Conservation (phyloP, 30 jellyfish, hydroid and myxozoan genomes). For the Catostylus mosaicus region DNA sequence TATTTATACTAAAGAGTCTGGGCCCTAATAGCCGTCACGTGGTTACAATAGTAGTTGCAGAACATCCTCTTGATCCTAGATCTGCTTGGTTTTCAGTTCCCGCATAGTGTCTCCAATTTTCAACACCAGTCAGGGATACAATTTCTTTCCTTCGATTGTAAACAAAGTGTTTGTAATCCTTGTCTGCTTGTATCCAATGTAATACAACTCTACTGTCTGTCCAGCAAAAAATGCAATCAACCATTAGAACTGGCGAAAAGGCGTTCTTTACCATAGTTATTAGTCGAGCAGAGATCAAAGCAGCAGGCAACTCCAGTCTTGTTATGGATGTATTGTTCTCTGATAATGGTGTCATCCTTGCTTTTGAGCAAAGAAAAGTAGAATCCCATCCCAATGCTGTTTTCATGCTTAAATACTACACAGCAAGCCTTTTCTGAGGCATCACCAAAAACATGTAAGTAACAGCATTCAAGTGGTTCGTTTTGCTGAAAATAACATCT, state of each 20-base stretch:
- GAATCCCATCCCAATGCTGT: no score
- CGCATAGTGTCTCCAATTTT: slow-evolving; percentile 38
- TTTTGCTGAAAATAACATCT: no score
- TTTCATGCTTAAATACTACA: no score
- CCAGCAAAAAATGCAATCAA: slow-evolving; percentile 18
- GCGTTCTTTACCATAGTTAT: no score
- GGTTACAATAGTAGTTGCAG: slow-evolving; percentile 2
- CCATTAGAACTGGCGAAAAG: slow-evolving; percentile 1
- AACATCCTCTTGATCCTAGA: slow-evolving; percentile 40
- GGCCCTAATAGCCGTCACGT: background rate
- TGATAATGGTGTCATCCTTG: no score
- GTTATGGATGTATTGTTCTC: no score
- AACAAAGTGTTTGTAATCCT: slow-evolving; percentile 45
- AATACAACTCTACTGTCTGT: slow-evolving; percentile 39
- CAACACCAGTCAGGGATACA: slow-evolving; percentile 3
- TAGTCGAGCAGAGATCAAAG: no score
- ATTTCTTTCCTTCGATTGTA: slow-evolving; percentile 27
- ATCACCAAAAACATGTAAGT: no score
- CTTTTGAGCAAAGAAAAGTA: no score
- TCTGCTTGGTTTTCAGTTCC: slow-evolving; percentile 51
- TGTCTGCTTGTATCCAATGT: slow-evolving; percentile 30
- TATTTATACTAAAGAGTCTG: background rate
- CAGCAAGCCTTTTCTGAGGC: no score
- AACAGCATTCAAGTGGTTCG: no score
- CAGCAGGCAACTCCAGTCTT: no score